phyloP scores from a whole-genome alignment of 2,888 invertebrate species.

The Amiota mariae region DNA sequence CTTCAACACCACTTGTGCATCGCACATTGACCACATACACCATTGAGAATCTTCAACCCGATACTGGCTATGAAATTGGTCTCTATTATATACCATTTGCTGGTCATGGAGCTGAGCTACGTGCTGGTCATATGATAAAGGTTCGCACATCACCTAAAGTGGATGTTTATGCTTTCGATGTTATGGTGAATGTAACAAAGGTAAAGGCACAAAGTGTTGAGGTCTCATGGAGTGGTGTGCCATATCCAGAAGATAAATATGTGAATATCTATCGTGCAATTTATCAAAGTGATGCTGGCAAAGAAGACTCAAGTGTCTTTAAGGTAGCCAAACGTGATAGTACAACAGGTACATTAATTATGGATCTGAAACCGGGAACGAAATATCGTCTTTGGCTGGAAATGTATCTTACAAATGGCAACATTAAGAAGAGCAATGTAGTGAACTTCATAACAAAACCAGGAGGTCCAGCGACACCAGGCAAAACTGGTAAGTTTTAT shows the following conservation, averaged over 20 bases:
- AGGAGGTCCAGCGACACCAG: slow-evolving; percentile 75
- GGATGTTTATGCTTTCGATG: slow-evolving; percentile 89
- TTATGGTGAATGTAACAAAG: slow-evolving; percentile 83
- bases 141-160: slow-evolving; percentile 80
- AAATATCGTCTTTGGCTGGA: slow-evolving; percentile 91
- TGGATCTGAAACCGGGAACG: slow-evolving; percentile 84
- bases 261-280: slow-evolving; percentile 91
- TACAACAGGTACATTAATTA: slow-evolving; percentile 79
- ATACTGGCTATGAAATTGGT: slow-evolving; percentile 87
- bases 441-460: slow-evolving; percentile 90
- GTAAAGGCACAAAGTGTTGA: slow-evolving; percentile 86
- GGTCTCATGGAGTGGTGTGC: slow-evolving; percentile 88
- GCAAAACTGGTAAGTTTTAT: slow-evolving; percentile 69
- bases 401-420: slow-evolving; percentile 90
- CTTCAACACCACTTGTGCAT: slow-evolving; percentile 89
- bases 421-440: slow-evolving; percentile 91
- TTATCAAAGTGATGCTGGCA: slow-evolving; percentile 83
- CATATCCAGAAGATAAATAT: slow-evolving; percentile 91
- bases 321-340: slow-evolving; percentile 84
- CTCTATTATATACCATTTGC: slow-evolving; percentile 89
- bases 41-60: slow-evolving; percentile 84
- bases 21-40: slow-evolving; percentile 85
- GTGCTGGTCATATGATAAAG: slow-evolving; percentile 81
- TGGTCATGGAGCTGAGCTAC: slow-evolving; percentile 84
- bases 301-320: slow-evolving; percentile 83